Evolutionary conservation across 2,888 invertebrate species (phyloP), one percentile per base, ranked within the genome.

Genomic region (Tenthredo distinguenda): DNA sequence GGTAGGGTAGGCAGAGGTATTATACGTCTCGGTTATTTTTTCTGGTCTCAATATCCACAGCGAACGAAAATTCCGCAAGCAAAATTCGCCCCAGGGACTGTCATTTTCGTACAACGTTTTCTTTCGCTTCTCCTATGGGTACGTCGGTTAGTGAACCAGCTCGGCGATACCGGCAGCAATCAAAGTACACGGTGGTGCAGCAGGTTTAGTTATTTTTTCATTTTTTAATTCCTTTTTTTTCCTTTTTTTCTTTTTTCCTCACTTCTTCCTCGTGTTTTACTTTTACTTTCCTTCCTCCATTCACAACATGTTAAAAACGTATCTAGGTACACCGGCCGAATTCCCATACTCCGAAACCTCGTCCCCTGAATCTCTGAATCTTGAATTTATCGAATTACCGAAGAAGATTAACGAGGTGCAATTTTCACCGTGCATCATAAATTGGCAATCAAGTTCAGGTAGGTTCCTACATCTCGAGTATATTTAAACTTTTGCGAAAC

Each of bases 71-170:
- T 83, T 83, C 83, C 71, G 34, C 47, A 34, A 83, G 21, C 26
- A 83, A 83, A 83, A 34, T 83, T 68, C 40, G 83, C 83, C 83
- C 68, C n/a, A 65, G 83, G 83, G 68, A 83, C 83, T 83, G 83
- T 83, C 83, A 83, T 83, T 83, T 83, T 83, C 83, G 83, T 68
- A 83, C 47, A 31, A 47, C 43, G 21, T 62, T 62, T 26, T 62
- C 62, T 81, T 81, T 81, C 81, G 37, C 21, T 81, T 62, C 21
- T 62, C 37, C 6, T 62, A 26, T 26, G 31, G 55, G 15, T 62
- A 77, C 77, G 77, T 77, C 55, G 77, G 77, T 77, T 77, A 77
- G 77, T 55, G 77, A 77, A 77, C 77, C 77, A 77, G 55, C 77
- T 12, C 77, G 77, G 55, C 34, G 50, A 34, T 55, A 55, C 77